Evolutionary conservation across 2,797 vertebrate species (phyloP).

Genomic region (Parauchenoglanis punctatus): DNA sequence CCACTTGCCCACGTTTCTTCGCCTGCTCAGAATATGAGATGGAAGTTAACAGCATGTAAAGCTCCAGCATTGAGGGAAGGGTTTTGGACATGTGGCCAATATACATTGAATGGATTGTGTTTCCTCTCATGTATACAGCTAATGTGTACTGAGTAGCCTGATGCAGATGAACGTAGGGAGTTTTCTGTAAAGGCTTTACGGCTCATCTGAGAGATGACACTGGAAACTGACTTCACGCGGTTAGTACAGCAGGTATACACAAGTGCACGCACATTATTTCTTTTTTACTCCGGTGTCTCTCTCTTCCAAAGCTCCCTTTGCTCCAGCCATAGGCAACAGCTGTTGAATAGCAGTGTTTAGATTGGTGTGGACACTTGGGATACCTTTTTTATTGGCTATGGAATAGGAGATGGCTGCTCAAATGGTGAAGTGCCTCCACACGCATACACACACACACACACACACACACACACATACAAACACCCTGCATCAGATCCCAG

Average conservation of each 20-base stretch:
- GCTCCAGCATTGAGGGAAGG: slow-evolving; percentile 70
- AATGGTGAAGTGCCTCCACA: slow-evolving; percentile 65
- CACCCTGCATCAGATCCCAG: slow-evolving; percentile 26
- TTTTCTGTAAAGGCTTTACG: slow-evolving; percentile 80
- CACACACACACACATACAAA: not conserved
- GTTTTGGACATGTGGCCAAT: slow-evolving; percentile 77
- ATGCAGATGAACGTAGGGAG: slow-evolving; percentile 83
- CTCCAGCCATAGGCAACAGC: slow-evolving; percentile 61
- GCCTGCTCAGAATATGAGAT: slow-evolving; percentile 79
- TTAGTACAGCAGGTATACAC: not conserved
- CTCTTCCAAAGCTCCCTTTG: slow-evolving; percentile 30
- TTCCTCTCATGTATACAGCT: slow-evolving; percentile 81
- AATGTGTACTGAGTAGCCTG: slow-evolving; percentile 76
- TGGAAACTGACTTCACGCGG: slow-evolving; percentile 60
- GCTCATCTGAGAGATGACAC: slow-evolving; percentile 76
- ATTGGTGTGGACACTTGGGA: slow-evolving; percentile 68
- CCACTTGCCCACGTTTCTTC: slow-evolving; percentile 59
- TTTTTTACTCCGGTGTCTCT: not conserved
- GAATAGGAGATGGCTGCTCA: slow-evolving; percentile 69
- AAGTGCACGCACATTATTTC: not conserved
- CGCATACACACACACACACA: slow-evolving; percentile 25
- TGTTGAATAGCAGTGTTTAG: slow-evolving; percentile 67
- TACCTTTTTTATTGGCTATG: slow-evolving; percentile 75
- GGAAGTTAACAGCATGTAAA: slow-evolving; percentile 76
- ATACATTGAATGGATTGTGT: slow-evolving; percentile 84